Evolutionary conservation across 2,797 vertebrate species (phyloP).

Genomic region (Chaunax sp.): DNA sequence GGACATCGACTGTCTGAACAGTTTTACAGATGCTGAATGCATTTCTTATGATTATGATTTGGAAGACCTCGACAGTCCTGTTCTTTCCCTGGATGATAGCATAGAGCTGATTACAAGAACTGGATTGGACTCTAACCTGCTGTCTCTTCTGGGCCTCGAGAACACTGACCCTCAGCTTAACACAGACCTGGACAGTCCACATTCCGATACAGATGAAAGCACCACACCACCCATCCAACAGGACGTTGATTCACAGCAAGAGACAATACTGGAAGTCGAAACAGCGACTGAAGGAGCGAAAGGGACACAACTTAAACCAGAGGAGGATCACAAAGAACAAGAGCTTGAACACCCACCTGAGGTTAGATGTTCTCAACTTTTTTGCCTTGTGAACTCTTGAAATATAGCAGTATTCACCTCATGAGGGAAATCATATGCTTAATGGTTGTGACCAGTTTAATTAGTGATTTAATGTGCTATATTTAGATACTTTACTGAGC

Average conservation of each 20-base stretch:
- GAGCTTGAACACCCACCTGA: slow-evolving; percentile 28
- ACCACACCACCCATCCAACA: slow-evolving; percentile 49
- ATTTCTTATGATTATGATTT: slow-evolving; percentile 39
- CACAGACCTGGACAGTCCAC: slow-evolving; percentile 2
- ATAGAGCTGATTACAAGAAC: slow-evolving; percentile 80
- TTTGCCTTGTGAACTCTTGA: not conserved
- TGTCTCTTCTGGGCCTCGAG: slow-evolving; percentile 60
- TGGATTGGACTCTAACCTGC: slow-evolving; percentile 71
- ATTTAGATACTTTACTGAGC: not conserved
- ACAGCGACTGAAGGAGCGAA: slow-evolving; percentile 15
- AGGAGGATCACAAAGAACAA: slow-evolving; percentile 40
- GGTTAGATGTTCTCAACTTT: slow-evolving; percentile 28
- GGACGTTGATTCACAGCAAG: slow-evolving; percentile 13
- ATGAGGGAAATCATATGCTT: not conserved
- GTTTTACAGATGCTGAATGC: slow-evolving; percentile 44
- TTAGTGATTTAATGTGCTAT: not conserved
- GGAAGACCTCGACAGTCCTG: slow-evolving; percentile 48
- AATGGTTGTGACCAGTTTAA: not conserved
- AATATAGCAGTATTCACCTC: not conserved
- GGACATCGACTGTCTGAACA: slow-evolving; percentile 83
- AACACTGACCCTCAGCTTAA: not conserved
- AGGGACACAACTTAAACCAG: slow-evolving; percentile 12
- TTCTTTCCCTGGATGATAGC: slow-evolving; percentile 82
- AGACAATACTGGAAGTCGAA: slow-evolving; percentile 15
- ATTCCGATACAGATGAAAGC: slow-evolving; percentile 29